Evolutionary conservation across 2,113 vertebrate species (phyloP), one percentile per base, ranked within the genome.

Genomic region (Carassius auratus): DNA sequence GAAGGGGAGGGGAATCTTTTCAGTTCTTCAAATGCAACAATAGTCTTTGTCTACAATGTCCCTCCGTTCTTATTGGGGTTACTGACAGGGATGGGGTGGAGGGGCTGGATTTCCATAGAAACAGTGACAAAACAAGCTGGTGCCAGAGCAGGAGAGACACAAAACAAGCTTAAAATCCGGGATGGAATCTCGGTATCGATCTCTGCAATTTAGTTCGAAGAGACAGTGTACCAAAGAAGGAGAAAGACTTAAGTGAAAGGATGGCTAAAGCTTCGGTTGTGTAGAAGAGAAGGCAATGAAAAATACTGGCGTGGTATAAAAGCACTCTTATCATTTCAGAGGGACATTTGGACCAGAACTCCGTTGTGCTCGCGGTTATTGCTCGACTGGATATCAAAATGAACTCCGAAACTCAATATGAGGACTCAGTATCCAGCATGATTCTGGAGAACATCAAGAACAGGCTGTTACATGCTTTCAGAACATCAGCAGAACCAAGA

Each of bases 41-140:
- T 95, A 89, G 93, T 92, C 94, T 96, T 96, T 95, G 95, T 95
- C 93, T 84, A 50, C 88, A 90, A 90, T 93, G 92, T 92, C 92
- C 94, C 89, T 93, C 89, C 91, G 94, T 94, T 95, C 92, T 94
- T 92, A 92, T 90, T 91, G 91, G 92, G 90, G 89, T 88, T 90
- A 87, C 89, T 36, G 66, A 87, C 86, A 74, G 85, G 86, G 52
- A 88, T 26, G 84, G 88, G 85, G 91, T 85, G 78, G 85, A 87
- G 89, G 91, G 91, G 87, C 55, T 77, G 86, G 59, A 90, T 95
- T 93, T 92, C 95, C 94, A 95, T 94, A 93, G 95, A 92, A 93
- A 95, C 95, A 91, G 91, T 93, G 92, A 95, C 95, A 94, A 96
- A 95, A 94, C 93, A 93, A 88, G 90, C 83, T 90, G 88, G 90